Evolutionary conservation across 2,113 vertebrate genomes (phyloP).

Genomic region (Erythrocercus mccallii): DNA sequence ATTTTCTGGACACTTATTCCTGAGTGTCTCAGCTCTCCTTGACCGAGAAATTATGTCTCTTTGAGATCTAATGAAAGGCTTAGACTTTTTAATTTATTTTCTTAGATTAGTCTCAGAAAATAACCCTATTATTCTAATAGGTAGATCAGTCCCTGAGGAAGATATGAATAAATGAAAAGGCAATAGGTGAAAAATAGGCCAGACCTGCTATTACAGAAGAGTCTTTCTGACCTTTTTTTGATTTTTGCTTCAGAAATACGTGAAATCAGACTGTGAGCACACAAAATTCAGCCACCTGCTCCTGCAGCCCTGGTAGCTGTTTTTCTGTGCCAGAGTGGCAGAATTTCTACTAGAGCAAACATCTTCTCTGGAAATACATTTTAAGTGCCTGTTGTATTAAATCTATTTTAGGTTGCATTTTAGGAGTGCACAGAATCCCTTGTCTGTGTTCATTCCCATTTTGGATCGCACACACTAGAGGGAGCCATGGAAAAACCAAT

Average conservation of each 20-base stretch:
- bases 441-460: neutral
- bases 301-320: accelerated
- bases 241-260: neutral
- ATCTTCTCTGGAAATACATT: neutral
- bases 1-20: neutral
- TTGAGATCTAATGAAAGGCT: slow-evolving; percentile 52
- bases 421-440: accelerated
- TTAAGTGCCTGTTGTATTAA: neutral
- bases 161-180: slow-evolving; percentile 45
- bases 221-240: neutral
- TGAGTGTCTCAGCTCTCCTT: slow-evolving; percentile 38
- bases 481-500: slow-evolving; percentile 43
- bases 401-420: neutral
- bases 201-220: neutral
- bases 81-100: slow-evolving; percentile 60
- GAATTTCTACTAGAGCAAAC: neutral
- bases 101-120: slow-evolving; percentile 65
- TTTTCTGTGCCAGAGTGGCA: neutral
- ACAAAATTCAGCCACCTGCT: neutral
- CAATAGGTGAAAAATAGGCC: slow-evolving; percentile 50
- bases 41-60: slow-evolving; percentile 49
- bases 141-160: slow-evolving; percentile 43
- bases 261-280: neutral
- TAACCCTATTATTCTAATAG: slow-evolving; percentile 55
- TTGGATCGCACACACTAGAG: slow-evolving; percentile 17